Evolutionary conservation across 2,113 vertebrate genomes (phyloP).

Genomic region (Carettochelys insculpta): DNA sequence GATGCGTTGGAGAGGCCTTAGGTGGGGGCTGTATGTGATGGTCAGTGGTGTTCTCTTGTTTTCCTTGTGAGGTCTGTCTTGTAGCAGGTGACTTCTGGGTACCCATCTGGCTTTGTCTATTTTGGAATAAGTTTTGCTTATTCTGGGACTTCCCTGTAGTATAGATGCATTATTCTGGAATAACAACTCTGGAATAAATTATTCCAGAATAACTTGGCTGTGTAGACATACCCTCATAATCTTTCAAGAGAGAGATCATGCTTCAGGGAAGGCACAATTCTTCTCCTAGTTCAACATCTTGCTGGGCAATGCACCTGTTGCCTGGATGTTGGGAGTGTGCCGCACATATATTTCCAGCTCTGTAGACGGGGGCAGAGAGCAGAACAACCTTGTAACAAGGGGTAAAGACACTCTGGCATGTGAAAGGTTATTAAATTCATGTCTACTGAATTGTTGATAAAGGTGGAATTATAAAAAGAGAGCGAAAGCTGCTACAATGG

Average conservation of each 20-base stretch:
- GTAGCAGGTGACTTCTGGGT: too few species aligned
- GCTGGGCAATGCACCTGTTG: not conserved
- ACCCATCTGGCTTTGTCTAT: too few species aligned
- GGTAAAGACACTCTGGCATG: not conserved
- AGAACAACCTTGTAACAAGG: not conserved
- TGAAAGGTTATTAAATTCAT: not conserved
- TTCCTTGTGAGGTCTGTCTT: too few species aligned
- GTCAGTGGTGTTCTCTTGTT: too few species aligned
- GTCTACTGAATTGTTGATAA: not conserved
- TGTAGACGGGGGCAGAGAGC: not conserved
- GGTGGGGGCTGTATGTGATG: too few species aligned
- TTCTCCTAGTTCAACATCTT: not conserved
- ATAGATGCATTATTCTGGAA: too few species aligned
- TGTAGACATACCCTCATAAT: too few species aligned
- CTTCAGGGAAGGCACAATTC: not conserved
- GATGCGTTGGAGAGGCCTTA: too few species aligned
- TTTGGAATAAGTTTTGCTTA: too few species aligned
- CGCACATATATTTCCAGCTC: not conserved
- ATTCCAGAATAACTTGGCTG: too few species aligned
- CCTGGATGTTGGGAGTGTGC: not conserved
- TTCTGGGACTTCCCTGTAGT: too few species aligned
- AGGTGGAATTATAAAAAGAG: not conserved
- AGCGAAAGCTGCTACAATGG: not conserved
- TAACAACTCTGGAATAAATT: too few species aligned
- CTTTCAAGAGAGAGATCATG: not conserved